These are phyloP conservation scores for Drosophila ananassae DNA, from an alignment of 1,140 invertebrate genomes.

Conservation along the genomic window DNA sequence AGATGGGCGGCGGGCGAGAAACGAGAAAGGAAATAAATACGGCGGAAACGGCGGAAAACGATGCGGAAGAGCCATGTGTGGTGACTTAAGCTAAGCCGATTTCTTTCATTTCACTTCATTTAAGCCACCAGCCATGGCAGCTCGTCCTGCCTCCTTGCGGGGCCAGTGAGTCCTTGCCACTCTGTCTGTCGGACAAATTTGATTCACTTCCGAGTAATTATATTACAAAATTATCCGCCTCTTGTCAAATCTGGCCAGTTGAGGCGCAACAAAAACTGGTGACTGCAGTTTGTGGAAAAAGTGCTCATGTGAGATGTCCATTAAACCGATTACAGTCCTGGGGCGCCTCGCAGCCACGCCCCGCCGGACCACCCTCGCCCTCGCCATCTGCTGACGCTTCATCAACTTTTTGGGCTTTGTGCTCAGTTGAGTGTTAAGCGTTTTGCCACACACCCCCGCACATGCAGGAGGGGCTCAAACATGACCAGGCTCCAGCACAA, in stretches of 20 bases:
- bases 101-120: slow-evolving; percentile 62
- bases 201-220: neutral
- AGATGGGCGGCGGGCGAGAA: slow-evolving; percentile 1
- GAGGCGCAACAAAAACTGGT: slow-evolving; percentile 6
- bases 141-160: slow-evolving; percentile 2
- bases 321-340: slow-evolving; percentile 57
- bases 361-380: neutral
- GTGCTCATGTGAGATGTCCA: slow-evolving; percentile 49
- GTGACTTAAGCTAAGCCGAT: slow-evolving; percentile 60
- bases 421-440: slow-evolving; percentile 59
- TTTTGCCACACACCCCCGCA: slow-evolving; percentile 29
- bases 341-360: slow-evolving; percentile 21
- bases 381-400: neutral
- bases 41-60: neutral
- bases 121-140: slow-evolving; percentile 10
- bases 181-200: neutral
- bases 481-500: slow-evolving; percentile 6
- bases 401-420: slow-evolving; percentile 20
- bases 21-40: neutral
- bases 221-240: neutral
- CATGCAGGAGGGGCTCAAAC: slow-evolving; percentile 30
- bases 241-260: neutral
- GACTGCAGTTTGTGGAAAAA: slow-evolving; percentile 36
- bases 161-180: slow-evolving; percentile 12
- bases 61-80: slow-evolving; percentile 23